phyloP scores from a whole-genome alignment of 2,797 vertebrate species.

The Petrocephalus sullivani region DNA sequence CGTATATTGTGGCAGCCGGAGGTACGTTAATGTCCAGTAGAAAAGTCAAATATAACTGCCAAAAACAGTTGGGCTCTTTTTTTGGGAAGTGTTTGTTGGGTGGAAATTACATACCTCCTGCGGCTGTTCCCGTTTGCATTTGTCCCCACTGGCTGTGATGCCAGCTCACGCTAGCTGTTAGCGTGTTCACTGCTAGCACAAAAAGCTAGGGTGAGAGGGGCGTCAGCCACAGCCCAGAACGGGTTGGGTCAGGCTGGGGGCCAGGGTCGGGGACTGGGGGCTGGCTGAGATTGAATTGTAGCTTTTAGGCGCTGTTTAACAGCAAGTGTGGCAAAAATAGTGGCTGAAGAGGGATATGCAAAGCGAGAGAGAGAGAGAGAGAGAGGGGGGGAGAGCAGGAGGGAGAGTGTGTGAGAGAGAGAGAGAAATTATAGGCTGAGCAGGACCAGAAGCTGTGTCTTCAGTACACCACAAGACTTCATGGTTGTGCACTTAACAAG shows the following conservation, averaged over 20 bases:
- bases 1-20: not conserved
- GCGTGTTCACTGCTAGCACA: not conserved
- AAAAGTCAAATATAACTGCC: not conserved
- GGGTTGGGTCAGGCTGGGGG: not conserved
- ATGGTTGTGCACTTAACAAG: not conserved
- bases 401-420: slow-evolving; percentile 25
- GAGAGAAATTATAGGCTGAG: slow-evolving; percentile 33
- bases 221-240: not conserved
- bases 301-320: slow-evolving; percentile 53
- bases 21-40: not conserved
- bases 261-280: not conserved
- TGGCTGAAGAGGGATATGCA: slow-evolving; percentile 23
- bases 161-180: not conserved
- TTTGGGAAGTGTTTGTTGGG: not conserved
- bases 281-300: slow-evolving; percentile 28
- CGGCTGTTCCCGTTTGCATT: not conserved
- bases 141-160: not conserved
- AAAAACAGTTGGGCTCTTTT: not conserved
- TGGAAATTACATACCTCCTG: not conserved
- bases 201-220: not conserved
- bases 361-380: slow-evolving; percentile 1
- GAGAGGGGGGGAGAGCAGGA: slow-evolving; percentile 18
- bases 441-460: slow-evolving; percentile 38
- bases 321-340: slow-evolving; percentile 30
- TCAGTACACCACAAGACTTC: slow-evolving; percentile 49